Base-by-base conservation (phyloP, 2,888 invertebrate genomes). In the Hedychridium roseum region DNA sequence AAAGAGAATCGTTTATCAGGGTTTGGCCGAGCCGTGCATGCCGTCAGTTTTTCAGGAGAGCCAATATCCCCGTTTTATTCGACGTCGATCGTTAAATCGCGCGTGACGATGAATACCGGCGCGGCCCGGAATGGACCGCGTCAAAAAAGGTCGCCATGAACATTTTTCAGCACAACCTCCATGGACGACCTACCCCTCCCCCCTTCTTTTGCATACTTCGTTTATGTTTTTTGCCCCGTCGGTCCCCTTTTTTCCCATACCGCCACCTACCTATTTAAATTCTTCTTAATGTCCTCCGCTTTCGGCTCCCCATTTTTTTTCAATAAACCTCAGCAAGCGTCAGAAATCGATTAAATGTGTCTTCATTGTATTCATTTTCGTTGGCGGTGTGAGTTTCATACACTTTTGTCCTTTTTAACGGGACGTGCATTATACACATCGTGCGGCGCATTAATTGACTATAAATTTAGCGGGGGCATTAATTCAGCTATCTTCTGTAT, bases 361-460 rank as follows among this genome's bases (percentile, higher is more conserved):
- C n/a, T n/a, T n/a, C 45, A 12, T 11, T 35, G 28, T 30, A 27
- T 11, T 30, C 21, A 23, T 15, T 27, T 15, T 5, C 9, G 16
- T 17, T 21, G 7, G 18, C 4, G n/a, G 3, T 7, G 1, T 11
- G 12, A 3, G 14, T 7, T 9, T 17, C 23, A 26, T 27, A 17
- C 16, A 12, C 3, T n/a, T 6, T 16, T n/a, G 3, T 5, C 7
- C 11, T 31, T 3, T 21, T 16, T 16, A 3, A 6, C 12, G 12
- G 11, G 15, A 34, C 28, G 48, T 23, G 42, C 45, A 47, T 50
- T 46, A 51, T 50, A 50, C 43, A 39, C 45, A 46, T 52, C 52
- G 55, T 50, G 53, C 56, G 64, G 67, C 64, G 68, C 66, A 69
- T 74, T 73, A 73, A 71, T 71, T 66, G 71, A 55, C 69, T 67